Base-by-base conservation (phyloP, 1,140 invertebrate species). In the Drosophila arawakana region DNA sequence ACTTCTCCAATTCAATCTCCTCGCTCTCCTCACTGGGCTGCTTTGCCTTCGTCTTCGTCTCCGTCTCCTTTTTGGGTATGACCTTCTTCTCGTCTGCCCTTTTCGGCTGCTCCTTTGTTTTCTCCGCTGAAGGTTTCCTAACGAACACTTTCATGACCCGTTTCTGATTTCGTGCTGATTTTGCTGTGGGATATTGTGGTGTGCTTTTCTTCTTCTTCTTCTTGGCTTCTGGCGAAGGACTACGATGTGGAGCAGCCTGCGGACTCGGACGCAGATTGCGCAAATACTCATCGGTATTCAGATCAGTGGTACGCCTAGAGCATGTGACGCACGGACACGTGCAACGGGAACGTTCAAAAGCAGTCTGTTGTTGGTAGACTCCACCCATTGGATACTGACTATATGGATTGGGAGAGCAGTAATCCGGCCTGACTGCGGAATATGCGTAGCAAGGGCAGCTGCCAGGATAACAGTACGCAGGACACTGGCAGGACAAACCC, bases 251-350 rank as follows among this genome's bases (percentile, higher is more conserved):
- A 13, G 41, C 2, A n/a, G n/a, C 13, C 7, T 8, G 13, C 1
- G 49, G 50, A 55, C 39, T 43, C 13, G 44, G 0, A 10, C 37
- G n/a, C 15, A 62, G 57, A 30, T 43, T 37, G 1, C 62, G 41
- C n/a, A 59, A 76, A 6, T 44, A 65, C 0, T 37, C 39, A 2
- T 79, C 8, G 0, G 72, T 83, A 13, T 83, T 65, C 0, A 83
- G 46, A 34, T 82, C 80, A 4, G 80, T 73, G 2, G n/a, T 43
- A 9, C 39, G 46, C 25, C 72, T 46, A 0, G 10, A 6, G 43
- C 6, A 43, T 1, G 5, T 18, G 3, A 9, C 30, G 6, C 41
- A 39, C 0, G 55, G 30, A 3, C 8, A 35, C 3, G 41, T n/a
- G 11, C 43, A 18, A 18, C 7, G 8, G 25, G 44, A 78, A 78